These are phyloP conservation scores for Zaprionus taronus DNA, from an alignment of 1,140 invertebrate genomes.

Conservation along the genomic window DNA sequence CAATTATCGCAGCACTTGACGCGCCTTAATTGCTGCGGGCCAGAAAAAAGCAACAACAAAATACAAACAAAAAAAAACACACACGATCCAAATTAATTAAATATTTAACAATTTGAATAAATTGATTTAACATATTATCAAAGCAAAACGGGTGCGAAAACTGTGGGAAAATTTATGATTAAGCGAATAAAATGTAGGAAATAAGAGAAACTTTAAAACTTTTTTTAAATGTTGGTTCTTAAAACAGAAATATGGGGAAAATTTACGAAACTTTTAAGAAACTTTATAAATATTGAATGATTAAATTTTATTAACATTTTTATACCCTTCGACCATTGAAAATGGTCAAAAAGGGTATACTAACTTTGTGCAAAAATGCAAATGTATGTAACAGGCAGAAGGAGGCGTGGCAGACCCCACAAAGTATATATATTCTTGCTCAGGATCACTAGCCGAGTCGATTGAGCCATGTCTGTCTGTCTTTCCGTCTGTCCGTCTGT, in stretches of 20 bases:
- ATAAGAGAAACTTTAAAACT: background rate
- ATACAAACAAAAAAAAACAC: background rate
- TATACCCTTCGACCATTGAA: too few species aligned
- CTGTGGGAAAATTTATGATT: background rate
- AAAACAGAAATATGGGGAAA: background rate
- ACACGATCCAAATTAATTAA: constrained; percentile 10
- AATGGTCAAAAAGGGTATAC: too few species aligned
- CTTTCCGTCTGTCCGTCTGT: too few species aligned
- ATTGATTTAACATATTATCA: constrained; percentile 15
- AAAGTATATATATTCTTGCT: too few species aligned
- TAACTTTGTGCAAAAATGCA: too few species aligned
- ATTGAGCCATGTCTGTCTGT: too few species aligned
- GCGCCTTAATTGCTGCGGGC: constrained; percentile 9
- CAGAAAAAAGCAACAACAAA: background rate
- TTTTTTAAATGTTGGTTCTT: background rate
- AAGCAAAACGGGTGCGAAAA: constrained; percentile 18
- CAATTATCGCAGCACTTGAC: constrained; percentile 10
- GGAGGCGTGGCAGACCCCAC: too few species aligned
- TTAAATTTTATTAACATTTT: background rate
- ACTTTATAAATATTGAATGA: background rate
- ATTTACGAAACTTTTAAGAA: background rate
- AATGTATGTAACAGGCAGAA: too few species aligned
- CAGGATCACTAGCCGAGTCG: too few species aligned
- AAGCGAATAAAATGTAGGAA: background rate
- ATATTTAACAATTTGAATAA: constrained; percentile 23